Base-by-base conservation (phyloP, 1,140 invertebrate genomes). In the Aphelinus certus region DNA sequence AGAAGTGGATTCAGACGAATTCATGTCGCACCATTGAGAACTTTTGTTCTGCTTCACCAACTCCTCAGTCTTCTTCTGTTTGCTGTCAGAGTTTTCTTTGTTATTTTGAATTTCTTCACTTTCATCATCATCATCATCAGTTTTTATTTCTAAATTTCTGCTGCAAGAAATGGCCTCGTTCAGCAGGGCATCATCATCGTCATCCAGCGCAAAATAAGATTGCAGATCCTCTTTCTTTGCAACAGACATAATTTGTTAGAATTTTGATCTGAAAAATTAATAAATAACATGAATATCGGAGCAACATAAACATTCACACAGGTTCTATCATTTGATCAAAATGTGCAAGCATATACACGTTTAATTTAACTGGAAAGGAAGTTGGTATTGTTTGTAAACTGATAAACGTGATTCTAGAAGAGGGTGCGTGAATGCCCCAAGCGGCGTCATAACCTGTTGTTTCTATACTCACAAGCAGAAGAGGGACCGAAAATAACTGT, bases 161-260 rank as follows among this genome's bases (percentile, higher is more conserved):
- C 71, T 76, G 51, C 75, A 76, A 42, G 77, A 81, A 55, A 84
- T 77, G 3, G 79, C 80, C 70, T 83, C 81, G 26, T 84, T 78
- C 6, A 84, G 60, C 5, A 84, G 70, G 6, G 79, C 79, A 75
- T 84, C 82, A 1, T 84, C 83, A 58, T 83, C 82, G 9, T 79
- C 77, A 42, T 76, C 71, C 49, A 70, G 26, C 64, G 3, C 45
- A 7, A 55, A 42, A 57, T 51, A 76, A 9, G 75, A 9, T 26
- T 68, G 71, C 51, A 26, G 26, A 3, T 71, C 64, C 67, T 76
- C 69, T 26, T 61, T 76, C 3, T 51, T 9, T 0, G 60, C 49
- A 43, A 72, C 10, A 62, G 26, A 49, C 46, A 65, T 65, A 62
- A 46, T 46, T 62, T n/a, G 63, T 48, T 7, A 49, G 53, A 26